Evolutionary conservation across 2,888 invertebrate genomes (phyloP), one percentile per base, ranked within the genome.

Genomic region (Linyphia triangularis): DNA sequence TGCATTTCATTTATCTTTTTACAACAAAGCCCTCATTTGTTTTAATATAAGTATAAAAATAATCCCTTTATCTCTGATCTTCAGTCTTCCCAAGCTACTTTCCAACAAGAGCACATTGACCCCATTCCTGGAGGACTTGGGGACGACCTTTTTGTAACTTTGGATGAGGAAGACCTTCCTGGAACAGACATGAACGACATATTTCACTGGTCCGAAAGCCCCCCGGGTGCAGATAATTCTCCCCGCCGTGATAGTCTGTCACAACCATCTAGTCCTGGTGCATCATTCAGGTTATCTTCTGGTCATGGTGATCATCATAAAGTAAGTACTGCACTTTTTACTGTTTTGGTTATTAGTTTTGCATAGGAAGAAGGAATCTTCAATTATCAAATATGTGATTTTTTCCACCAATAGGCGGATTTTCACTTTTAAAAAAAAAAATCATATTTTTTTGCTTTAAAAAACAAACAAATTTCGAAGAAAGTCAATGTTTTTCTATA

Each of bases 51-150:
- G n/a, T n/a, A n/a, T n/a, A n/a, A n/a, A n/a, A n/a, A n/a, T n/a
- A n/a, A n/a, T n/a, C n/a, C n/a, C n/a, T n/a, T n/a, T 67, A 69
- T 40, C 26, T 51, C 19, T 19, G 13, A 59, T 83, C n/a, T 90
- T 3, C 92, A 95, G 95, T 95, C 95, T 26, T 95, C 95, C 61
- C 96, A 95, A 92, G 95, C 95, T 69, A 95, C 95, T 75, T 96
- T 96, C 93, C 91, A 91, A 65, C 90, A 90, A 67, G 90, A 91
- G 19, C 88, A 91, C 33, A 89, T 91, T 22, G 90, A 91, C 73
- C 89, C 86, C 19, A 83, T 91, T 24, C 89, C 84, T 57, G 79
- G 78, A 22, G 73, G 75, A 1, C 72, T 90, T 13, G 89, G 83
- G 13, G 90, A 86, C 28, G 90, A 89, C 57, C 40, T 89, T n/a